These are phyloP conservation scores for Jordanella pulchra DNA, from an alignment of 2,797 vertebrate genomes.

Conservation along the genomic window DNA sequence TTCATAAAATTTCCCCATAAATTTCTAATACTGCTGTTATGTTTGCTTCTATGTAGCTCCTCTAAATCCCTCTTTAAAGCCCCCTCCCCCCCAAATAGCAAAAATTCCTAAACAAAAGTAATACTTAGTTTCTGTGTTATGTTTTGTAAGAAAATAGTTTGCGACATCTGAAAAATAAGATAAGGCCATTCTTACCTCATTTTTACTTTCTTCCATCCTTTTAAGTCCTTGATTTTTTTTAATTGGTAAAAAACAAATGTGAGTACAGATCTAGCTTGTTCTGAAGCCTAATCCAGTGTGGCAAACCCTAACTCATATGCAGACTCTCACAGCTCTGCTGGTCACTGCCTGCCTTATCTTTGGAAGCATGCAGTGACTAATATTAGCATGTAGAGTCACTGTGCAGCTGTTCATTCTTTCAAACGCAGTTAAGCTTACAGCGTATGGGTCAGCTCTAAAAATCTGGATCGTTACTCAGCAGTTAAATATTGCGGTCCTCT, in stretches of 20 bases:
- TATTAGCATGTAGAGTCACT: slow-evolving; percentile 65
- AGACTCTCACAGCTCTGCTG: slow-evolving; percentile 41
- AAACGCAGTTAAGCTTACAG: slow-evolving; percentile 38
- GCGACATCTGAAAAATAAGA: not conserved
- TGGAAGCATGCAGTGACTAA: slow-evolving; percentile 57
- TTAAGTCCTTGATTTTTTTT: slow-evolving; percentile 11
- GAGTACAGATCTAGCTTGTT: slow-evolving; percentile 10
- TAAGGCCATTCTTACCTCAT: slow-evolving; percentile 42
- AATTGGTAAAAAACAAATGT: slow-evolving; percentile 7
- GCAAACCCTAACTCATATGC: slow-evolving; percentile 18
- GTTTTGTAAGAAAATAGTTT: not conserved
- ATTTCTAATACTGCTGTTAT: not conserved
- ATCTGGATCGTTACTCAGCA: slow-evolving; percentile 40
- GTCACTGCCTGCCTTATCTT: slow-evolving; percentile 63
- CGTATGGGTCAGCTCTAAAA: slow-evolving; percentile 24
- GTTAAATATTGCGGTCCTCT: slow-evolving; percentile 18
- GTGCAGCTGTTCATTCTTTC: slow-evolving; percentile 60
- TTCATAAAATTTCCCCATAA: not conserved
- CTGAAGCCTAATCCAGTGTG: not conserved
- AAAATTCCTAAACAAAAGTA: not conserved
- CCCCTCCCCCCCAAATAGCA: not conserved
- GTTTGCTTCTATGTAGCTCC: slow-evolving; percentile 15
- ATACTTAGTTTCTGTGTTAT: not conserved
- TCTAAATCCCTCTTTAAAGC: slow-evolving; percentile 7
- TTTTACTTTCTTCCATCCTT: slow-evolving; percentile 54